Evolutionary conservation across 2,888 invertebrate species (phyloP), one percentile per base, ranked within the genome.

Genomic region (Diogma glabrata): DNA sequence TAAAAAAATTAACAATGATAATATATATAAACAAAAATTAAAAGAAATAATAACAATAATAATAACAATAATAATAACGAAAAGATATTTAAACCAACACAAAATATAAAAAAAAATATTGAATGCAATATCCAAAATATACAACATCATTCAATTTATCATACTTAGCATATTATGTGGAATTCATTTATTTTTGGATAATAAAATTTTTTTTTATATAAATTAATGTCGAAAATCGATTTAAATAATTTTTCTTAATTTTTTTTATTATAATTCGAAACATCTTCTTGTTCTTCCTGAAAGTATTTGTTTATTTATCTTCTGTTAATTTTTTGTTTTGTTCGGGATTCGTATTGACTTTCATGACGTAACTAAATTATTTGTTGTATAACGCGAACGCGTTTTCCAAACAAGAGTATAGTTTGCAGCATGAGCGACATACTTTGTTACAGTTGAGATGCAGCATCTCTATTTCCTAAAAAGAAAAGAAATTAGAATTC

Each of bases 211-310:
- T 20, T 20, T 22, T 22, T 22, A 22, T 43, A 22, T 43, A 43
- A 43, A 43, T 43, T 43, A 43, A 43, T 43, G 43, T 43, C 43
- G 23, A 43, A 43, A 43, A 43, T 43, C 43, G 43, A 43, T 43
- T 43, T 43, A 43, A 43, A 43, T 43, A 43, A 43, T 43, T 43
- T 43, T 43, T 43, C 22, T 43, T 43, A 43, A 43, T 43, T 43
- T 43, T 28, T 28, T 28, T 43, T 22, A 22, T 43, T n/a, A n/a
- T n/a, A n/a, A n/a, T n/a, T n/a, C n/a, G n/a, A n/a, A n/a, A n/a
- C n/a, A n/a, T n/a, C n/a, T n/a, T n/a, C n/a, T n/a, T n/a, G n/a
- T n/a, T n/a, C n/a, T n/a, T n/a, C n/a, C n/a, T n/a, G n/a, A n/a
- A n/a, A n/a, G n/a, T n/a, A n/a, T n/a, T n/a, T n/a, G n/a, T n/a